Base-by-base conservation (phyloP, 35 echinoderm and acorn worm genomes). In the Ophioderma brevispina region DNA sequence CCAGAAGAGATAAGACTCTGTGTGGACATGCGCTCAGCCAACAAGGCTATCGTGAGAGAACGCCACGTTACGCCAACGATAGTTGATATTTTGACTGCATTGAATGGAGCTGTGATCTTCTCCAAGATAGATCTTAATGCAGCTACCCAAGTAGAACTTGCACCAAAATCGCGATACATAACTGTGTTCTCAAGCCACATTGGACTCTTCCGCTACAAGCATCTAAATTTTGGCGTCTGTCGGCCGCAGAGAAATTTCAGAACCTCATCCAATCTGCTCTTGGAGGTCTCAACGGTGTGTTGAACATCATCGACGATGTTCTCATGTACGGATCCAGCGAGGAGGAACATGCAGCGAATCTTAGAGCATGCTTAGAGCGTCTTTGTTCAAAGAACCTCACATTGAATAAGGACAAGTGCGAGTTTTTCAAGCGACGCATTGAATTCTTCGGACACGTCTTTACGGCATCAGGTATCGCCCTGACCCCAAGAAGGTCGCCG, bases 171-270 rank as follows among this genome's bases (percentile, higher is more conserved):
- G 19, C 78, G 91, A 23, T 88, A 93, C 38, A 77, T 97, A 21
- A 97, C 95, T 31, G 85, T 87, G 1, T 97, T 93, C 84, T 93
- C 87, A 40, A 90, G 91, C 21, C 90, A 93, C 75, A 78, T 88
- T 80, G 86, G 87, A 0, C 80, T 96, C 19, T 96, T 37, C 39
- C 91, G 92, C 40, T 90, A 80, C 32, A 87, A 93, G 40, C 41
- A 82, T 35, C 81, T 96, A n/a, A 96, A 96, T 63, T 93, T 96
- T 55, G 87, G 94, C 40, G 91, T 96, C 23, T 82, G 85, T 39
- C 86, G 36, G 94, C 77, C 39, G 90, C 94, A 38, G 87, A 93
- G 50, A 86, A 96, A 34, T 93, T 96, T 70, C 94, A 96, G 36
- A 95, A 96, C 52, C 63, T 96, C 13, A 92, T 96, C 18, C 94